Conservation (phyloP, 2,888 invertebrate species). For the Nephrotoma guestfalica region DNA sequence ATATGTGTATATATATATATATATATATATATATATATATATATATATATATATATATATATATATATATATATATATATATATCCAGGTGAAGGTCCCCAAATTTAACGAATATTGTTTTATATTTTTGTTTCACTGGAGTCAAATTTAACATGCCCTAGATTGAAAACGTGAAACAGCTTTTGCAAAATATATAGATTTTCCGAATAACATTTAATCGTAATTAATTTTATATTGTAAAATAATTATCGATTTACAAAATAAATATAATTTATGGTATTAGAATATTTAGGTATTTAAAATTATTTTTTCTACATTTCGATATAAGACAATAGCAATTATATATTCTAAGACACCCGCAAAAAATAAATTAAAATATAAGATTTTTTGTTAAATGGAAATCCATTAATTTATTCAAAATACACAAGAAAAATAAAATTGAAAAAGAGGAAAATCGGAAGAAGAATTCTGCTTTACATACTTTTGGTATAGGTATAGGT, state of each 20-base stretch:
- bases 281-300: no score
- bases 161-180: no score
- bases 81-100: no score
- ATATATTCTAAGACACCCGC: background rate
- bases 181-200: no score
- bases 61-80: no score
- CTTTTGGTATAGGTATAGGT: background rate
- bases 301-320: background rate
- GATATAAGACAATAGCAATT: background rate
- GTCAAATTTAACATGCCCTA: no score
- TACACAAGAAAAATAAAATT: background rate
- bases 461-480: background rate
- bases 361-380: background rate
- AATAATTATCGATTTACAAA: background rate
- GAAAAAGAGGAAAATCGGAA: background rate
- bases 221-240: background rate
- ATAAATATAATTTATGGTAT: background rate
- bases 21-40: no score
- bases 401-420: background rate
- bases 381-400: background rate
- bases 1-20: no score
- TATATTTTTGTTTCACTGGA: no score
- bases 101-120: no score
- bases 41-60: no score
- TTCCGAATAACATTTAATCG: background rate